Base-by-base conservation (phyloP, 2,113 vertebrate species). In the Rhagologus leucostigma region DNA sequence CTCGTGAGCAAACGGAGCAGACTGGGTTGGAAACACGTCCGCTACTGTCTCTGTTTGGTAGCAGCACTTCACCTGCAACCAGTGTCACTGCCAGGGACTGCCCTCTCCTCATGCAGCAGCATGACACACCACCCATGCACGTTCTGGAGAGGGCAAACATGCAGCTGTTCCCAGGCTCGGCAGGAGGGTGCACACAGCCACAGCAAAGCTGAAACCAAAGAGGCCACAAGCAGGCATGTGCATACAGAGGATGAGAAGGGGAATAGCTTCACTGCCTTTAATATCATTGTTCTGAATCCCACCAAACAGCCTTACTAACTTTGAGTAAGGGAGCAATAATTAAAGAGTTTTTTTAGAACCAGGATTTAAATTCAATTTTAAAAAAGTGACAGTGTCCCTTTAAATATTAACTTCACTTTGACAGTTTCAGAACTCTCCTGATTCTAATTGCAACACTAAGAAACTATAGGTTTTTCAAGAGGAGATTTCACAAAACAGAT, bases 371-470 rank as follows among this genome's bases (percentile, higher is more conserved):
- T 23, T 60, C 39, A 3, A 3, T 57, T 88, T 70, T 5, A 4
- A 42, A 79, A 81, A 73, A 47, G 37, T 78, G 95, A 96, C 87
- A 32, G 90, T 94, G 95, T 85, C 93, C 95, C 93, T 97, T 96
- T 93, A 96, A 97, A 92, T 53, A 79, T 60, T 55, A 44, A 79
- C 42, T 89, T 75, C 32, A 52, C 44, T 85, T 83, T 77, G 52
- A 77, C 57, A 91, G 47, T 80, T 79, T 91, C 77, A 76, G 56
- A 80, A 78, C 11, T 55, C 35, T 59, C 89, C 55, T n/a, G 14
- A 42, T 41, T 35, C 32, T 81, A 55, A 80, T 4, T n/a, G 30
- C 27, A 71, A 41, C 35, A 62, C 27, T 24, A 76, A 79, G 32
- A 63, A 92, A 16, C 18, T 55, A 16, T 0, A 64, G 18, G 41